Evolutionary conservation across 2,797 vertebrate species (phyloP), one percentile per base, ranked within the genome.

Genomic region (Gephyroberyx darwinii): DNA sequence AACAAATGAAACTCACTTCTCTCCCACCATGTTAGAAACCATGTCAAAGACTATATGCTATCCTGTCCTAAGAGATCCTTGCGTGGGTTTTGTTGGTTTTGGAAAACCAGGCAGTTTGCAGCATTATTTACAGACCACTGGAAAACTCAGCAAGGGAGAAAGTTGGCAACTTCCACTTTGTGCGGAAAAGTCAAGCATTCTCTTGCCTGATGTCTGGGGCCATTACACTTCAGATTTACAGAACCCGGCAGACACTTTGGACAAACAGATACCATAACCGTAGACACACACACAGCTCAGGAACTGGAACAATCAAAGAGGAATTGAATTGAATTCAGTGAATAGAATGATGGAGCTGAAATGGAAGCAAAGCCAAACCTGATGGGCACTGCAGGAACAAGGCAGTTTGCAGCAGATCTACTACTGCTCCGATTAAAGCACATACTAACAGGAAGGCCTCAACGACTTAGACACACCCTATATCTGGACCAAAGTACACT

Each of bases 1-100:
- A 99, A 99, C 96, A 95, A 97, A 96, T 92, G 89, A 96, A 97
- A 96, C 91, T 95, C 95, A 94, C 82, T 88, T 94, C 91, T 94
- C 92, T 93, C 94, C 94, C 94, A 91, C 91, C 80, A 90, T 91
- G 91, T 93, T 89, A 92, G 73, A 92, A 93, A 93, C 90, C 92
- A 93, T 90, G 88, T 92, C 90, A 92, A 91, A 93, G 86, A 92
- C 74, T 51, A 52, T 88, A 88, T 91, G 81, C 92, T 89, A 82
- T 85, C 90, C 88, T 85, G 86, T 92, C 92, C 87, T 92, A 90
- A 86, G 78, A 91, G 90, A 91, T 84, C 71, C 83, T 86, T 92
- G 89, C 88, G 78, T 91, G 91, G 85, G 92, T 93, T 93, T 92
- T 84, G 83, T 94, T 85, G 82, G 81, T 89, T 92, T 92, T 82